A percentile compares a stretch with the other conserved stretches of the same genome.
phyloP scores from a whole-genome alignment of 1,140 invertebrate genomes.

The Macrobrachium rosenbergii region DNA sequence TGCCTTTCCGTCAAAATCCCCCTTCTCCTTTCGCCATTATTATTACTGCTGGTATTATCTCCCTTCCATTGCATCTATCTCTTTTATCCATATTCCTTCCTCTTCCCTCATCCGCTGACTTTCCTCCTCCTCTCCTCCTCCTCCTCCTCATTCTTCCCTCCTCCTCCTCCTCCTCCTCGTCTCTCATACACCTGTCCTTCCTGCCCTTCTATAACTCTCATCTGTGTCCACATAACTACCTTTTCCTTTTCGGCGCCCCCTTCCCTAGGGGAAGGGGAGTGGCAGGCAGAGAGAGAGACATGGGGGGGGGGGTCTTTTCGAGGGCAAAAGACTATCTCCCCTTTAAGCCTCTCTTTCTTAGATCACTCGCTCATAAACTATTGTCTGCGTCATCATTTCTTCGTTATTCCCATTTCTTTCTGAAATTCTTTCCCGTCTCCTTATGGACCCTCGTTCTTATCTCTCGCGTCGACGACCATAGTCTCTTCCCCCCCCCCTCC shows the following conservation, averaged over 20 bases:
- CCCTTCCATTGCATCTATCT: neutral
- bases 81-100: neutral
- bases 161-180: neutral
- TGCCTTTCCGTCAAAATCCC: too few species aligned
- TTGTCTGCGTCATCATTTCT: slow-evolving; percentile 19
- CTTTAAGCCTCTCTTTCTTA: slow-evolving; percentile 21
- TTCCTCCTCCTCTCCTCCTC: neutral
- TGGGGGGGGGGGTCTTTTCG: too few species aligned
- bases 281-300: too few species aligned
- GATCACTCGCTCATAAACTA: slow-evolving; percentile 24
- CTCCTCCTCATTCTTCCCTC: neutral
- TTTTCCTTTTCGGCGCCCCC: neutral
- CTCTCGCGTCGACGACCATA: neutral
- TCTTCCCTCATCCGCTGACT: neutral
- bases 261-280: neutral
- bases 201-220: neutral
- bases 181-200: neutral
- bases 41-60: neutral
- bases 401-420: slow-evolving; percentile 22
- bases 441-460: neutral
- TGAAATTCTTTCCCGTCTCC: slow-evolving; percentile 1
- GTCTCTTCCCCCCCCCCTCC: neutral
- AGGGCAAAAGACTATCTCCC: neutral
- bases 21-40: neutral
- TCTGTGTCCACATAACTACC: neutral